Conservation (phyloP, 2,113 vertebrate genomes). For the Gadus chalcogrammus region DNA sequence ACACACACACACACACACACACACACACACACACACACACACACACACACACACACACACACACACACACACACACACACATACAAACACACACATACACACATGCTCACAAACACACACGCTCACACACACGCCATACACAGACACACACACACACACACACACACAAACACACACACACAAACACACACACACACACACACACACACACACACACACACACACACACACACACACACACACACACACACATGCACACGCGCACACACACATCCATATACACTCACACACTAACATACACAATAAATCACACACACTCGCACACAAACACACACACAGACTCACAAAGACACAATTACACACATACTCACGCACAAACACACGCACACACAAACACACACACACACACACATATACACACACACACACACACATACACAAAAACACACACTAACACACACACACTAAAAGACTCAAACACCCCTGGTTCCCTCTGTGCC, state of each 20-base stretch:
- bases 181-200: slow-evolving; percentile 34
- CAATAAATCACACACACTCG: not conserved
- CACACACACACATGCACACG: slow-evolving; percentile 10
- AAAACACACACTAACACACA: too few species aligned
- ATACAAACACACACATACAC: too few species aligned
- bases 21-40: slow-evolving; percentile 28
- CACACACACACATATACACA: not conserved
- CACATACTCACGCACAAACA: too few species aligned
- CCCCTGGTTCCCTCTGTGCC: too few species aligned
- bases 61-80: not conserved
- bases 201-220: slow-evolving; percentile 18
- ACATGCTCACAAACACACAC: too few species aligned
- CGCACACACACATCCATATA: slow-evolving; percentile 30
- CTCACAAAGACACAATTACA: too few species aligned
- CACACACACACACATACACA: not conserved
- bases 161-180: too few species aligned
- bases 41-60: slow-evolving; percentile 19
- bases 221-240: not conserved
- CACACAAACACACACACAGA: too few species aligned
- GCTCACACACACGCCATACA: slow-evolving; percentile 8
- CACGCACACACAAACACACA: too few species aligned
- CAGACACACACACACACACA: slow-evolving; percentile 7
- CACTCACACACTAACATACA: slow-evolving; percentile 23
- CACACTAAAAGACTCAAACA: too few species aligned
- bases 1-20: slow-evolving; percentile 12